phyloP scores from a whole-genome alignment of 2,888 invertebrate genomes.

The Stenodema calcarata region DNA sequence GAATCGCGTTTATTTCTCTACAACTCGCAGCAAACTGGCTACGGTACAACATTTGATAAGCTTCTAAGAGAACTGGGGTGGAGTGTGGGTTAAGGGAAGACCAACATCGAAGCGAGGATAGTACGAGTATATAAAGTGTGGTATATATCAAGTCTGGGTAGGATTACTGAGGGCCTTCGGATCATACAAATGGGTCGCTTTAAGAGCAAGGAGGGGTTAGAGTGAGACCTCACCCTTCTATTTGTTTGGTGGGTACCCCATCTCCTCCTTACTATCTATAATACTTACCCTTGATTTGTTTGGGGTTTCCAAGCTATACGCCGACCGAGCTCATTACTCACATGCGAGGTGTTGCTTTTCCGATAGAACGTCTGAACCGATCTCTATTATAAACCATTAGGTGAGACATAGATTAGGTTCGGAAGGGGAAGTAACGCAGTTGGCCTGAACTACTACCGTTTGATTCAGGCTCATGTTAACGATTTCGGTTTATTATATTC shows the following conservation, averaged over 20 bases:
- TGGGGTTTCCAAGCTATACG: neutral
- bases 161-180: slow-evolving; percentile 48
- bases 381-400: neutral
- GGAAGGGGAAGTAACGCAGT: no score
- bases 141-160: slow-evolving; percentile 32
- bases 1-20: no score
- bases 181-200: slow-evolving; percentile 58
- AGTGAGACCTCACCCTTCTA: slow-evolving; percentile 14
- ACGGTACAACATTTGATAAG: neutral
- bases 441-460: no score
- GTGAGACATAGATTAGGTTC: no score
- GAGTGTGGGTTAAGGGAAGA: neutral
- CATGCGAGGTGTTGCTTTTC: neutral
- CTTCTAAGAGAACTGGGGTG: neutral
- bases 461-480: no score
- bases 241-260: neutral
- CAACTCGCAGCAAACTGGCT: no score
- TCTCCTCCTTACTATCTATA: slow-evolving; percentile 21
- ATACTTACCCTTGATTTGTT: slow-evolving; percentile 35
- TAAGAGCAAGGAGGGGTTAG: neutral
- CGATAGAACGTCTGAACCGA: neutral
- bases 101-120: neutral
- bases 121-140: slow-evolving; percentile 28
- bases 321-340: neutral
- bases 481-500: no score